Base-by-base conservation (phyloP, 2,797 vertebrate species). In the Malacoraja senta region DNA sequence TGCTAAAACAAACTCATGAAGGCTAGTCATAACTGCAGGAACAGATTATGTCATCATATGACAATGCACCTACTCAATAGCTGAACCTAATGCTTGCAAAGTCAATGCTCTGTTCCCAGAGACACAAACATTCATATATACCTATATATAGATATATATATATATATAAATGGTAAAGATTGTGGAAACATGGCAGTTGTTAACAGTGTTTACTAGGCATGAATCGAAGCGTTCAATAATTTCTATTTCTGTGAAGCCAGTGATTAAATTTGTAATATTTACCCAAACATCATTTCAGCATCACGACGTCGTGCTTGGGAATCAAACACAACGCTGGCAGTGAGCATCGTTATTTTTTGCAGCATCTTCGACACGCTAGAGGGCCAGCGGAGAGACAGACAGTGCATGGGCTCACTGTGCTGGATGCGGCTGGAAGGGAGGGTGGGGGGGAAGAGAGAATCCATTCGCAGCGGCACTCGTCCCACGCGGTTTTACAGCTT, bases 31-130 rank as follows among this genome's bases (percentile, higher is more conserved):
- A 96, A 96, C 90, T 38, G 68, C 76, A 92, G 90, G 71, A 92
- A 92, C 90, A 92, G 71, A 92, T 92, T 76, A 92, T 92, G 90
- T 58, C 90, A 92, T 92, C 76, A 92, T 74, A 76, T 92, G 90
- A 92, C 90, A 92, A 92, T 92, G 90, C 90, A 92, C n/a, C 90
- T 92, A 92, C 19, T 71, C 44, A 92, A 95, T 96, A 96, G 94
- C 94, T 94, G 95, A 96, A 95, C 95, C 94, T 96, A 96, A 94
- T 95, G 95, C 95, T 97, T 96, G 96, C 96, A 97, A 88, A 96
- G 96, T 96, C 96, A 96, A 98, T 96, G 97, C 97, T 97, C 97
- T 96, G 96, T 96, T 95, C 96, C 95, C 97, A 95, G 95, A 95
- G 96, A 95, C 94, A 96, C 90, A 92, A 88, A 92, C 90, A 58